Evolutionary conservation across 1,140 invertebrate species (phyloP), one percentile per base, ranked within the genome.

Genomic region (Bathynomus jamesi): DNA sequence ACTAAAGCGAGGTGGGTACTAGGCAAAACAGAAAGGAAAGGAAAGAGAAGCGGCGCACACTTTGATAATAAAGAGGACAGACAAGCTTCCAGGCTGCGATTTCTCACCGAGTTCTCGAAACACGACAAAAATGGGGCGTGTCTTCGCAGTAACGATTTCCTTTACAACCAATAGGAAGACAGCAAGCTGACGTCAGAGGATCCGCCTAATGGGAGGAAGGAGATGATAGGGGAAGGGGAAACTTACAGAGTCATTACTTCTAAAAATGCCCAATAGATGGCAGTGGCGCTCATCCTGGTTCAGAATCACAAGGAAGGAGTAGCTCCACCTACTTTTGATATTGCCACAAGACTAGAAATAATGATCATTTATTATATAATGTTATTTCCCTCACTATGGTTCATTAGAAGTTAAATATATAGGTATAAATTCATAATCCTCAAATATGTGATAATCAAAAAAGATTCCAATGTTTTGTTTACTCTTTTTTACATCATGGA

Each of bases 321-420:
- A 53, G 40, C 40, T 53, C 40, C 40, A 17, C 40, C 40, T 53
- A 11, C 40, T 53, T 17, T 21, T 53, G 40, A 53, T 53, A 53
- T 53, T 53, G 40, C 40, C 40, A 53, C 40, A 53, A 53, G 40
- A 53, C 11, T 53, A 53, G 40, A 53, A n/a, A 53, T 53, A 53
- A 53, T 53, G 40, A 53, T 53, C 2, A 21, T 53, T 53, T n/a
- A 53, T 53, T 53, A 53, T 53, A 53, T 53, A 53, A 53, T 53
- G 40, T 53, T 53, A 53, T 53, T 53, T 53, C 5, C 5, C 40
- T 21, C 21, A 53, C 40, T 53, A 53, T 11, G 21, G 11, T 53
- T 53, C 40, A 53, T 53, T 53, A 53, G 40, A 53, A 53, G 21
- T 53, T 53, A 53, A 53, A 53, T 53, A 53, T 53, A 53, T 53